These are phyloP conservation scores for Erpornis zantholeuca DNA, from an alignment of 2,113 vertebrate species.

Conservation along the genomic window DNA sequence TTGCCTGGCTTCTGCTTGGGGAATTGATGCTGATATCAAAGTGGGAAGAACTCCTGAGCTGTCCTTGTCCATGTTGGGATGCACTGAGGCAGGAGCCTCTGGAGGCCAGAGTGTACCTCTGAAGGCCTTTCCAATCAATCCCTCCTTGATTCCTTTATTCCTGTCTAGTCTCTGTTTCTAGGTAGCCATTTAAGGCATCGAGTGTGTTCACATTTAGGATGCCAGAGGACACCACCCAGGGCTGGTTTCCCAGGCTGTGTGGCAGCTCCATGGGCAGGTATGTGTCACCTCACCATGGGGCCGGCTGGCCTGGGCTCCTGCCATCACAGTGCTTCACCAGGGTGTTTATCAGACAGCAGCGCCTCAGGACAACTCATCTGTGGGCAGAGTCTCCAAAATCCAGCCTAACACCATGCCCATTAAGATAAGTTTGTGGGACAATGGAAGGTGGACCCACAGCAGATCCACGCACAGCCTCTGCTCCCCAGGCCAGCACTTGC, in stretches of 20 bases:
- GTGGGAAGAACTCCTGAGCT: no score
- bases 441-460: neutral
- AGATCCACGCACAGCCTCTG: neutral
- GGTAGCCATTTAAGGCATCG: no score
- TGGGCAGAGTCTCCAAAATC: neutral
- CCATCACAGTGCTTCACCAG: neutral
- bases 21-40: no score
- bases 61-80: no score
- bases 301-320: neutral
- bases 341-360: neutral
- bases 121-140: no score
- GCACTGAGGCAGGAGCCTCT: no score
- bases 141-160: no score
- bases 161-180: no score
- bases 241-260: neutral
- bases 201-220: neutral
- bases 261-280: neutral
- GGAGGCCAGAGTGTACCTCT: no score
- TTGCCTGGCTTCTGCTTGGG: no score
- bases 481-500: neutral
- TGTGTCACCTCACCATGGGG: accelerated
- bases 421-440: accelerated
- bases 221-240: neutral
- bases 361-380: neutral
- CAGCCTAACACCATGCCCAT: accelerated